phyloP scores from a whole-genome alignment of 2,888 invertebrate species.

The Cheiracanthium punctorium region DNA sequence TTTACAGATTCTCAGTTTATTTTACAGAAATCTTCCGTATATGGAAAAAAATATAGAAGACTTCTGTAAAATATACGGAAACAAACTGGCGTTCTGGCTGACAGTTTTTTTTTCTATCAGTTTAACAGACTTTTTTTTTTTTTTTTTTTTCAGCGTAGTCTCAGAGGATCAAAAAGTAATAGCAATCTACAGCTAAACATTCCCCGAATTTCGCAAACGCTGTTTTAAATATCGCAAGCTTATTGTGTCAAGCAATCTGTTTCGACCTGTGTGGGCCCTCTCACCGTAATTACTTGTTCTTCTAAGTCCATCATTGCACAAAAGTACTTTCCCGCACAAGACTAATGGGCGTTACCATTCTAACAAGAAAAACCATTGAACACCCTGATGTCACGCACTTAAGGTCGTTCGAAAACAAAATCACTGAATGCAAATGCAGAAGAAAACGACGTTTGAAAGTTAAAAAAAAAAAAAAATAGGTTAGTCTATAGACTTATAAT shows the following conservation, averaged over 20 bases:
- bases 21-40: too few species aligned
- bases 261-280: background rate
- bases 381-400: conserved; percentile 29
- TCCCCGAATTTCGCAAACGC: too few species aligned
- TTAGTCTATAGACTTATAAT: background rate
- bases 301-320: conserved; percentile 11
- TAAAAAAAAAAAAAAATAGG: background rate
- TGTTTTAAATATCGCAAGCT: too few species aligned
- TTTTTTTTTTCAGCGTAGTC: too few species aligned
- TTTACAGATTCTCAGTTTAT: too few species aligned
- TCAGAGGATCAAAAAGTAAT: too few species aligned
- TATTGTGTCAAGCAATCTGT: background rate
- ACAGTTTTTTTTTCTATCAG: too few species aligned
- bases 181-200: too few species aligned
- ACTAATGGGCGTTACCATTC: conserved; percentile 29
- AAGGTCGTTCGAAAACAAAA: conserved; percentile 10
- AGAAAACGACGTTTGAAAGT: background rate
- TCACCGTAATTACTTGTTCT: background rate
- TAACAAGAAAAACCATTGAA: conserved; percentile 20
- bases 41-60: too few species aligned
- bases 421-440: conserved; percentile 1
- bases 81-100: too few species aligned
- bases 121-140: too few species aligned
- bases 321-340: background rate
- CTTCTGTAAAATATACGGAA: too few species aligned